These are phyloP conservation scores for Blera fallax DNA, from an alignment of 2,888 invertebrate genomes.

Conservation along the genomic window DNA sequence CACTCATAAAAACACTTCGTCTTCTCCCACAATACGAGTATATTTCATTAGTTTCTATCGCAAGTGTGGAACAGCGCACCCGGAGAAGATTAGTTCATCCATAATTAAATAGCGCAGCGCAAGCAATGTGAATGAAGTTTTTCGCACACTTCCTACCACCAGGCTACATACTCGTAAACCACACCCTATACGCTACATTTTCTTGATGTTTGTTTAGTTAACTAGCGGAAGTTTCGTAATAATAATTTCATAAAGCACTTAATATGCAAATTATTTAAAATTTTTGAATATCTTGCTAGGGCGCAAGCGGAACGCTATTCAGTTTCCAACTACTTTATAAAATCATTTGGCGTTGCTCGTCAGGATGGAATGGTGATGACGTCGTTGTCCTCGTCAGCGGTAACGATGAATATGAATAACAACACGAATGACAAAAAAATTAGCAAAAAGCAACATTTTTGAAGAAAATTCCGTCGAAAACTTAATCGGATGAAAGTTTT, in stretches of 20 bases:
- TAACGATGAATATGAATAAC: constrained; percentile 7
- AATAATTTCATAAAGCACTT: constrained; percentile 70
- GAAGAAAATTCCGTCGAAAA: not conserved
- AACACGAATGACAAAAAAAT: not conserved
- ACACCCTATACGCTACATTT: not conserved
- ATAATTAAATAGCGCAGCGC: constrained; percentile 45
- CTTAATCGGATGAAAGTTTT: constrained; percentile 59
- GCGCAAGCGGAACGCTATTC: not conserved
- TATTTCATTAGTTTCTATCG: constrained; percentile 3
- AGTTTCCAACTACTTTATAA: constrained; percentile 19
- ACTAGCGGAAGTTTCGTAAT: constrained; percentile 58
- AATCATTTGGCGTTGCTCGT: constrained; percentile 44
- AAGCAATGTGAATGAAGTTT: not conserved
- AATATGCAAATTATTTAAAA: constrained; percentile 69
- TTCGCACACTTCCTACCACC: not conserved
- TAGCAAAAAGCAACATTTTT: not conserved
- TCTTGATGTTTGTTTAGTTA: constrained; percentile 61
- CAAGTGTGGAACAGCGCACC: not conserved
- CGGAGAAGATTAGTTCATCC: constrained; percentile 55
- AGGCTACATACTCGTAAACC: not conserved
- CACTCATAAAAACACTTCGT: not conserved
- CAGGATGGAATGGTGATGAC: not conserved
- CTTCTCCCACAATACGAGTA: not conserved
- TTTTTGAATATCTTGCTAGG: constrained; percentile 24
- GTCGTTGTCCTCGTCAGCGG: no score